Base-by-base conservation (phyloP, 2,888 invertebrate genomes). In the Pachydiplax longipennis region DNA sequence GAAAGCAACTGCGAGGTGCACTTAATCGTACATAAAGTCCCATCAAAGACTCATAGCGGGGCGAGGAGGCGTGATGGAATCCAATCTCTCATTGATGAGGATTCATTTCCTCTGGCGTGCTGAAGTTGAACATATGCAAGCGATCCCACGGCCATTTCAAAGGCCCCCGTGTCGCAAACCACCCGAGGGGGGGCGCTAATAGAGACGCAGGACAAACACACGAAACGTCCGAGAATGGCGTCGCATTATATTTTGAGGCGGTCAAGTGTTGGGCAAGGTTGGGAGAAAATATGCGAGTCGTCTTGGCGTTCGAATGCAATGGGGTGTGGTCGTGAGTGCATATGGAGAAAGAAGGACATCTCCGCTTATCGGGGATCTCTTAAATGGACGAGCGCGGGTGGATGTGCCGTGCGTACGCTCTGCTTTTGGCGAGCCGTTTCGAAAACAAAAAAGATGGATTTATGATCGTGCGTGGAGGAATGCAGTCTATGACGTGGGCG, bases 91-190 rank as follows among this genome's bases (percentile, higher is more conserved):
- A 35, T 83, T 58, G 83, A 83, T 35, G 83, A 58, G 53, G 83
- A 58, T 83, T 58, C 83, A 83, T 83, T 83, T 83, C 83, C 83
- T 83, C 8, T 58, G n/a, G 61, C n/a, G 61, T 15, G 61, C 61
- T 61, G 8, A 44, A 44, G 44, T 44, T 5, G n/a, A 22, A n/a
- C 15, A 15, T 61, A 61, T 15, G 61, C 61, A 61, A 15, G 15
- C 65, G 10, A 22, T 65, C 65, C 65, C 65, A 65, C 65, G 65
- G 22, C 65, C 65, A 65, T 65, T 65, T 12, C 15, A 5, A n/a
- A 61, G 22, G 0, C 61, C 61, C n/a, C 44, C 44, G 44, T 44
- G 44, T 44, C n/a, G 65, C 65, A 65, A 65, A 65, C 65, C 6
- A 22, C 18, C 22, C 22, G 2, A 13, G 58, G 22, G n/a, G 18